Base-by-base conservation (phyloP, 1,140 invertebrate species). In the Cydia strobilella region DNA sequence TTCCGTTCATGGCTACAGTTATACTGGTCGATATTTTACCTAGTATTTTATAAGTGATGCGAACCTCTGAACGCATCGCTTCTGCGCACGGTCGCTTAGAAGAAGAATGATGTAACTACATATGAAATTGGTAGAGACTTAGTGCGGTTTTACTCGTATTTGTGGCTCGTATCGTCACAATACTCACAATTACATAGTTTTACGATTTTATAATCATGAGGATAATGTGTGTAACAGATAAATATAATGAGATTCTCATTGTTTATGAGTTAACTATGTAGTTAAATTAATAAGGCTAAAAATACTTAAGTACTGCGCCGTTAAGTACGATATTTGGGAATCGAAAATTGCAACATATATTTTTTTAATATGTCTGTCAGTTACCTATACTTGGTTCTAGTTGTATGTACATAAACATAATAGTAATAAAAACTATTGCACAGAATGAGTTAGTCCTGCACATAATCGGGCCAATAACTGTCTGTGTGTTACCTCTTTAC, bases 191-290 rank as follows among this genome's bases (percentile, higher is more conserved):
- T 23, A 23, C 54, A 54, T 54, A 59, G 54, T 59, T 59, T 59
- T 59, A 59, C n/a, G 18, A 23, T 59, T 54, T 59, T 59, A 59
- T 59, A 59, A 59, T 20, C 54, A 23, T 23, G 20, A 59, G 54
- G 20, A 59, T 59, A 59, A 59, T 59, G 54, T 23, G 20, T 59
- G 18, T 59, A 59, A 59, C 54, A 59, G 18, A 59, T 59, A 59
- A 59, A 23, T 59, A 23, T 59, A 59, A 59, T 23, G 54, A 59
- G 54, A 59, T 59, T 59, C 54, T 59, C 54, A 59, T 59, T 59
- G 54, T 59, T 59, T 18, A 23, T 59, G 20, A 51, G 4, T 23
- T 23, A 45, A 45, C 42, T 15, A 39, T 39, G 20, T 23, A 18
- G 51, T 54, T n/a, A n/a, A 2, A 54, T n/a, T 7, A 20, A 7